A percentile compares a stretch with the other conserved stretches of the same genome.
phyloP scores from a whole-genome alignment of 2,113 vertebrate genomes.

The Chaenocephalus aceratus region DNA sequence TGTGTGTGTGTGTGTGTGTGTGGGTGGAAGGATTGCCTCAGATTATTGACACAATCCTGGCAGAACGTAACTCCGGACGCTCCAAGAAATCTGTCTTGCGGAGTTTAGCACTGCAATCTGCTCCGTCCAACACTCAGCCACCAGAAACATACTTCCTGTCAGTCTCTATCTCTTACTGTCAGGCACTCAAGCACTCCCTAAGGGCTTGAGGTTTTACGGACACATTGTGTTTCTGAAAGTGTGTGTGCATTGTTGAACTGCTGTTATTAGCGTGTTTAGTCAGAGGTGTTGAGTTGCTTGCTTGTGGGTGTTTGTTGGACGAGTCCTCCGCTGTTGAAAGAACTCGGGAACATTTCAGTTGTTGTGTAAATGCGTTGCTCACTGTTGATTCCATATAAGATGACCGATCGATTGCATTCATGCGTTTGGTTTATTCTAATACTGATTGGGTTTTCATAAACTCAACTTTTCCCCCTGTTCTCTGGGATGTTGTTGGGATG shows the following conservation, averaged over 20 bases:
- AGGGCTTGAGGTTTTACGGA: conserved; percentile 31
- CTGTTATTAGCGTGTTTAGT: neutral
- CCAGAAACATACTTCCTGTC: no score
- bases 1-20: no score
- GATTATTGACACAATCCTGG: no score
- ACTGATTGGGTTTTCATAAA: conserved; percentile 60
- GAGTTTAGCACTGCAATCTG: no score
- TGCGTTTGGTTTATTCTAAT: conserved; percentile 49
- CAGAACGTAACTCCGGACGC: no score
- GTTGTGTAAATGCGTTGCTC: conserved; percentile 19
- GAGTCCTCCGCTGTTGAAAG: neutral
- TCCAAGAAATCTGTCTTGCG: no score
- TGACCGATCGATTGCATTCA: conserved; percentile 48
- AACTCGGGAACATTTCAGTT: conserved; percentile 40
- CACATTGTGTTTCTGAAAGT: conserved; percentile 18
- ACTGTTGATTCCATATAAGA: conserved; percentile 25
- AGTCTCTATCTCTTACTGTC: conserved; percentile 43
- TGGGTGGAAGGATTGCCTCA: no score
- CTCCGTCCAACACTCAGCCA: no score
- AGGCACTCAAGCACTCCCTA: conserved; percentile 27
- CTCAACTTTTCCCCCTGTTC: conserved; percentile 10
- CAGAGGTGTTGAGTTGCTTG: neutral
- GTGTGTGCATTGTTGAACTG: neutral
- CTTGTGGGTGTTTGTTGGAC: neutral
- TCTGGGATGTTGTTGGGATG: conserved; percentile 6